Conservation (phyloP, 2,797 vertebrate genomes). For the Gambelia wislizenii region DNA sequence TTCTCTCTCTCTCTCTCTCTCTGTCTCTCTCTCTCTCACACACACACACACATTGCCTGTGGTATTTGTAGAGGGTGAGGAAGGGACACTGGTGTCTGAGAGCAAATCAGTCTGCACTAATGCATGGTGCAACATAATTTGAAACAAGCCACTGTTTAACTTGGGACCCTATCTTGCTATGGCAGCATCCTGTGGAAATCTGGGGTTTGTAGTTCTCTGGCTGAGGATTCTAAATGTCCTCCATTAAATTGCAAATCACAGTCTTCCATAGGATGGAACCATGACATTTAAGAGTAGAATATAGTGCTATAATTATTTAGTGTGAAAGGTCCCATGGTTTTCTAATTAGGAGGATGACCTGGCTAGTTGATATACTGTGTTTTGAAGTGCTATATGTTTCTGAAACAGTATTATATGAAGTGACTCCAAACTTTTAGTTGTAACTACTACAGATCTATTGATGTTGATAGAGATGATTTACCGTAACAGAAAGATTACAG, state of each 20-base stretch:
- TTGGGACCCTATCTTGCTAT: background rate
- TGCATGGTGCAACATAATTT: background rate
- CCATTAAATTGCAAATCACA: too few relatives aligned
- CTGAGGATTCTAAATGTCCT: too few relatives aligned
- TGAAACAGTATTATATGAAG: background rate
- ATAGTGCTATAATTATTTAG: too few relatives aligned
- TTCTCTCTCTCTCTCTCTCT: too few relatives aligned
- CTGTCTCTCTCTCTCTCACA: too few relatives aligned
- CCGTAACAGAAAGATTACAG: background rate
- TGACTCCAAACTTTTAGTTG: background rate
- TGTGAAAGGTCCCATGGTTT: too few relatives aligned
- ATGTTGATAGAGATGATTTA: background rate
- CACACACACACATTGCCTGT: background rate
- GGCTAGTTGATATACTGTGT: background rate
- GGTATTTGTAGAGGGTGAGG: background rate
- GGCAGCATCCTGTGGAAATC: too few relatives aligned
- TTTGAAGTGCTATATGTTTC: background rate
- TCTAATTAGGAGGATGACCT: too few relatives aligned
- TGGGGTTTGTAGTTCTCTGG: too few relatives aligned
- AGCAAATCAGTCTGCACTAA: background rate
- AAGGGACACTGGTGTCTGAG: background rate
- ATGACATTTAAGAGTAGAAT: too few relatives aligned
- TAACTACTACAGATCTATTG: background rate
- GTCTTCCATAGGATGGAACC: too few relatives aligned
- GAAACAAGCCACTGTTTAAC: background rate